These are phyloP conservation scores for Betta splendens DNA, from an alignment of 2,797 vertebrate genomes.

Conservation along the genomic window DNA sequence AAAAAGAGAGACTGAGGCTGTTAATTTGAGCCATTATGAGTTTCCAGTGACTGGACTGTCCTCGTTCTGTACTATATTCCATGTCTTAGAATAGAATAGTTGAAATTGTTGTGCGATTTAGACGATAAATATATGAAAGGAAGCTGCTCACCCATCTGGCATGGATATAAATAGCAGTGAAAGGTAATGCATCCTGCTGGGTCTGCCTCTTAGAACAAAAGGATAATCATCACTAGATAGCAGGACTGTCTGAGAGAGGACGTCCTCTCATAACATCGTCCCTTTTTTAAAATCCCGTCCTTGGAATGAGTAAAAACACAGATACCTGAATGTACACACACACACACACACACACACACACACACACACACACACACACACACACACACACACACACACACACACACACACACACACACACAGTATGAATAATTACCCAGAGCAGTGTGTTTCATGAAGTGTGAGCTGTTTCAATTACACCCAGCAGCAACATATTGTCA, in stretches of 20 bases:
- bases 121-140: slow-evolving; percentile 67
- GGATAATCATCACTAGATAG: slow-evolving; percentile 43
- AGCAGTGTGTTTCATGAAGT: background rate
- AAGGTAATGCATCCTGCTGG: slow-evolving; percentile 33
- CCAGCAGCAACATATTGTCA: slow-evolving; percentile 5
- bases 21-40: slow-evolving; percentile 12
- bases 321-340: too few relatives aligned
- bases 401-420: too few relatives aligned
- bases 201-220: slow-evolving; percentile 40
- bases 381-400: background rate
- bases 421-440: background rate
- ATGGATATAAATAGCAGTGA: slow-evolving; percentile 56
- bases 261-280: slow-evolving; percentile 10
- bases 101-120: slow-evolving; percentile 34
- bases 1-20: slow-evolving; percentile 10
- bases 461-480: slow-evolving; percentile 2
- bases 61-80: slow-evolving; percentile 28
- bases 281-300: slow-evolving; percentile 22
- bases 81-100: slow-evolving; percentile 35
- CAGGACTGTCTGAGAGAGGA: slow-evolving; percentile 17
- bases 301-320: too few relatives aligned
- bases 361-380: background rate
- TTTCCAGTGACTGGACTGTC: slow-evolving; percentile 9
- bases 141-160: slow-evolving; percentile 32
- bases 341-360: too few relatives aligned